Percentiles rank a stretch among this genome's conserved stretches.
Evolutionary conservation across 2,797 vertebrate genomes (phyloP).

Genomic region (Sebastes elongatus): DNA sequence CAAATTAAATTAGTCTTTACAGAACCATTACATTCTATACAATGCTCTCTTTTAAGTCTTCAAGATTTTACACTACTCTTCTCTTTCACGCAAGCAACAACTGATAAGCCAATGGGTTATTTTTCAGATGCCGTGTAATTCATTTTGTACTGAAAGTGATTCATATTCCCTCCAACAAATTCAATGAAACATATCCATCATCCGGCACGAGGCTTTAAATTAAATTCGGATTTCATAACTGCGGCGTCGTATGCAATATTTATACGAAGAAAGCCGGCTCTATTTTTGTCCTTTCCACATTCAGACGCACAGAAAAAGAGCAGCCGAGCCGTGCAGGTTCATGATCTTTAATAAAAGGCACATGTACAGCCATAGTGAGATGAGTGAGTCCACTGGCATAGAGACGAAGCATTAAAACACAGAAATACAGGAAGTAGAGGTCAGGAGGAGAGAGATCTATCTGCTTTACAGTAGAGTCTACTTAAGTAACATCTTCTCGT

Average conservation of each 20-base stretch:
- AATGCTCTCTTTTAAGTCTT: background rate
- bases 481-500: conserved; percentile 70
- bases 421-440: conserved; percentile 80
- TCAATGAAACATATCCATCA: conserved; percentile 64
- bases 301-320: conserved; percentile 2
- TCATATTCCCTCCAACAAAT: conserved; percentile 38
- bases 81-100: conserved; percentile 10
- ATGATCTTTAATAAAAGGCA: conserved; percentile 90
- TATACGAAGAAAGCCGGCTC: conserved; percentile 24
- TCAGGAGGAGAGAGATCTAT: conserved; percentile 78
- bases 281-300: conserved; percentile 19
- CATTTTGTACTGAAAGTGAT: conserved; percentile 45
- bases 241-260: conserved; percentile 48
- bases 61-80: background rate
- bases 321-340: conserved; percentile 70
- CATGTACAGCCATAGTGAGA: conserved; percentile 88
- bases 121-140: conserved; percentile 41
- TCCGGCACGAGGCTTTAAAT: conserved; percentile 26
- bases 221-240: conserved; percentile 64
- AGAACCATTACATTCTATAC: background rate
- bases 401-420: conserved; percentile 84
- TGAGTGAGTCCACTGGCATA: conserved; percentile 83
- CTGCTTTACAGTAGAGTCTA: conserved; percentile 79
- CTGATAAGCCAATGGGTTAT: conserved; percentile 11
- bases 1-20: background rate